Percentiles rank a stretch among this genome's conserved stretches.
Conservation (phyloP, 2,888 invertebrate genomes). For the Mythimna albipuncta region DNA sequence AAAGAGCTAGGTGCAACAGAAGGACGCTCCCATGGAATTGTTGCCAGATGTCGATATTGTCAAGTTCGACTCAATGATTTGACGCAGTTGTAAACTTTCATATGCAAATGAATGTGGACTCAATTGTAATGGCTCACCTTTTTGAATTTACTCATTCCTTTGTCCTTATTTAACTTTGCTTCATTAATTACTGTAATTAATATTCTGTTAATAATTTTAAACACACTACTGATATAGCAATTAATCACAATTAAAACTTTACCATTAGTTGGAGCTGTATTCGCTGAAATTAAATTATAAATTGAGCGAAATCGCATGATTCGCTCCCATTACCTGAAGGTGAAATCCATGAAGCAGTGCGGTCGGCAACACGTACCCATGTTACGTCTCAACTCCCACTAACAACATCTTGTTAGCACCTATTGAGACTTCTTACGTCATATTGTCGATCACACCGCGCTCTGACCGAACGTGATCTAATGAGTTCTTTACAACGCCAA, state of each 20-base stretch:
- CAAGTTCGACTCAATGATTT: constrained; percentile 69
- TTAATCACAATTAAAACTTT: constrained; percentile 31
- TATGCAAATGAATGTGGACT: constrained; percentile 72
- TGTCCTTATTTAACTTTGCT: constrained; percentile 12
- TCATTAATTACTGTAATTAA: constrained; percentile 26
- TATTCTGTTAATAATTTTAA: neutral
- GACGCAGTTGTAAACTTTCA: constrained; percentile 74
- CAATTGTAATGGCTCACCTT: constrained; percentile 52
- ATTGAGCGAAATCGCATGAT: constrained; percentile 73
- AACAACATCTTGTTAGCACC: constrained; percentile 84
- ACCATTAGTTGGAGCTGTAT: constrained; percentile 55
- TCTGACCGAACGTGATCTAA: constrained; percentile 78
- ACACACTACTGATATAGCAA: constrained; percentile 2
- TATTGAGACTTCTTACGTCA: constrained; percentile 82
- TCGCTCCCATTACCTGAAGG: constrained; percentile 77
- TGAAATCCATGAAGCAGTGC: constrained; percentile 78
- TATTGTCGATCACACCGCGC: constrained; percentile 73
- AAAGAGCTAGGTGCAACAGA: constrained; percentile 61
- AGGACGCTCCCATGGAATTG: constrained; percentile 72
- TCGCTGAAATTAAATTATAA: constrained; percentile 70
- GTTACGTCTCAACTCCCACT: constrained; percentile 68
- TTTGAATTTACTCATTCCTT: constrained; percentile 10
- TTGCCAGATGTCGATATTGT: constrained; percentile 71
- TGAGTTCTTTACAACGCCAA: constrained; percentile 79
- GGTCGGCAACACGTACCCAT: constrained; percentile 69